phyloP scores from a whole-genome alignment of 92 coral and sea anemone species.

The Umimayanthus chanpuru region DNA sequence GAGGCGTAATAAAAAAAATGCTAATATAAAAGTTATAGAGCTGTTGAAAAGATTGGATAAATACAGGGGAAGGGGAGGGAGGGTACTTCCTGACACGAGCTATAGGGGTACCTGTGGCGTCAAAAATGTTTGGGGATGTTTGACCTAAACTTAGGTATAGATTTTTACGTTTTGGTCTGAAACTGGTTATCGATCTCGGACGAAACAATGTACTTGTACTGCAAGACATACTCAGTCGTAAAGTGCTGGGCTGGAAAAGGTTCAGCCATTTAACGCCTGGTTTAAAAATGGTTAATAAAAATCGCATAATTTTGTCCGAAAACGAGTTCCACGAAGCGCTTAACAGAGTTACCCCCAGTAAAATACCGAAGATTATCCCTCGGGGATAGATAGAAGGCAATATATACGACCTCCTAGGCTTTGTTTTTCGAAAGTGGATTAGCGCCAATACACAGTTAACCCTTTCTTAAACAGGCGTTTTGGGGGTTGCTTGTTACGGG shows the following conservation, averaged over 20 bases:
- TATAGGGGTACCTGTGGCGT: too few relatives aligned
- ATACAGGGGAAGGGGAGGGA: too few relatives aligned
- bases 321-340: background rate
- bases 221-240: background rate
- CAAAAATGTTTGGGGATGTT: too few relatives aligned
- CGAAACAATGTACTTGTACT: background rate
- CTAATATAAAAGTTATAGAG: too few relatives aligned
- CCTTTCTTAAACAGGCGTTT: background rate
- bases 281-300: background rate
- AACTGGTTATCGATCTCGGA: background rate
- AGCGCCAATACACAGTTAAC: background rate
- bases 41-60: too few relatives aligned
- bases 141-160: too few relatives aligned
- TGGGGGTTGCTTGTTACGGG: background rate
- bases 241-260: background rate
- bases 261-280: background rate
- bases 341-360: background rate
- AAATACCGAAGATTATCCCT: background rate
- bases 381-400: background rate
- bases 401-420: background rate
- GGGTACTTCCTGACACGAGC: too few relatives aligned
- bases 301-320: background rate
- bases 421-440: background rate
- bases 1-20: too few relatives aligned
- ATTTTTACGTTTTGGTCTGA: too few relatives aligned